Conservation (phyloP, 2,888 invertebrate species). For the Norana najaformis region DNA sequence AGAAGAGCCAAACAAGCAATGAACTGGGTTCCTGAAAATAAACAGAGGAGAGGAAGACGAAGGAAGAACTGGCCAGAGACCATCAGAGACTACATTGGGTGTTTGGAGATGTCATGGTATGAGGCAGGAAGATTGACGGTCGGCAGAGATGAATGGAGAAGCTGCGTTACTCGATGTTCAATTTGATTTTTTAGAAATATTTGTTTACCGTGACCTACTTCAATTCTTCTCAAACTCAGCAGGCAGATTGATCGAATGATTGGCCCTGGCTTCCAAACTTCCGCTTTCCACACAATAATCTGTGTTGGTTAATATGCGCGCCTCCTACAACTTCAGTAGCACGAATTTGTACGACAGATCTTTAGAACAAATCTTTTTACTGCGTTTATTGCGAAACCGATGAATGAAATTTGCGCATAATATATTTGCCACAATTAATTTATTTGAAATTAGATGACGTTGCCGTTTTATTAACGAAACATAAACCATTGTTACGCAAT, state of each 20-base stretch:
- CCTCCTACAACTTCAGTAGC: background rate
- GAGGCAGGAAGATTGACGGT: too few species aligned
- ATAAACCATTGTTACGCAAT: background rate
- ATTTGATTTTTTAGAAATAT: background rate
- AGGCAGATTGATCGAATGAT: background rate
- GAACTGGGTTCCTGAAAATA: too few species aligned
- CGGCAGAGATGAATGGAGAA: too few species aligned
- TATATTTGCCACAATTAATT: background rate
- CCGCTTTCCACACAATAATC: background rate
- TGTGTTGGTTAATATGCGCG: background rate
- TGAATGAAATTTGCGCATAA: background rate
- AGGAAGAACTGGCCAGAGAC: too few species aligned
- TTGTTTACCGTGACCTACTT: background rate
- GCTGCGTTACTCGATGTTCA: too few species aligned
- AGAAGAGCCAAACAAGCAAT: too few species aligned
- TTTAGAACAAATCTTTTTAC: background rate
- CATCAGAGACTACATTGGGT: too few species aligned
- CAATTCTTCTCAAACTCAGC: background rate
- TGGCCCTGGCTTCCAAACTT: background rate
- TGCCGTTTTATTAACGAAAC: background rate
- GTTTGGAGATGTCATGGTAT: too few species aligned
- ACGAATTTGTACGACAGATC: background rate
- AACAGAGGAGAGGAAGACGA: too few species aligned
- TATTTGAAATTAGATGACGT: background rate
- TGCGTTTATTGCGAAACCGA: background rate